These are phyloP conservation scores for Cecropterus lyciades DNA, from an alignment of 1,140 invertebrate species.

Conservation along the genomic window DNA sequence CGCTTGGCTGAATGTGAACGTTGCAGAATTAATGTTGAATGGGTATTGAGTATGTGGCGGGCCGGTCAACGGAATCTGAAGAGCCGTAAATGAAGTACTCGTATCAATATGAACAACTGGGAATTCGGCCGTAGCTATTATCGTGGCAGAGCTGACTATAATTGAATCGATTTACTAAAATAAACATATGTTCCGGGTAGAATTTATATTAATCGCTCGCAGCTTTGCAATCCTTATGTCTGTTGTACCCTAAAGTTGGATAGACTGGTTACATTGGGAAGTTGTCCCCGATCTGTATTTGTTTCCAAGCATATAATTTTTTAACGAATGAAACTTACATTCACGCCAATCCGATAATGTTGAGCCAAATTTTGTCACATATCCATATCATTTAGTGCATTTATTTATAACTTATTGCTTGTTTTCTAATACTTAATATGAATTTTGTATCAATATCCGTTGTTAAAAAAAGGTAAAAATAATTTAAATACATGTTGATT, in stretches of 20 bases:
- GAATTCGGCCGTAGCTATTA: constrained; percentile 69
- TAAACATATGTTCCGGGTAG: constrained; percentile 67
- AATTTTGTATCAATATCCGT: too few species aligned
- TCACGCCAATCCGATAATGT: too few species aligned
- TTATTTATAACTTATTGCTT: too few species aligned
- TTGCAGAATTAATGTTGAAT: constrained; percentile 63
- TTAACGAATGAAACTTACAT: not conserved
- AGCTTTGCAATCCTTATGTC: constrained; percentile 21
- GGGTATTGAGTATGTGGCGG: constrained; percentile 40
- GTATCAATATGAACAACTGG: constrained; percentile 61
- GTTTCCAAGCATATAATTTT: not conserved
- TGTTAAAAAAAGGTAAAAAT: too few species aligned
- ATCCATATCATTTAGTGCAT: too few species aligned
- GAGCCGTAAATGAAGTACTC: constrained; percentile 63
- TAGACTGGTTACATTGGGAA: not conserved
- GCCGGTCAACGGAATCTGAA: constrained; percentile 46
- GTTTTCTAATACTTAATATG: too few species aligned
- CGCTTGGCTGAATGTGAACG: constrained; percentile 51
- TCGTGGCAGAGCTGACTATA: constrained; percentile 64
- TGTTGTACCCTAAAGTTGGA: not conserved
- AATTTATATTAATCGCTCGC: constrained; percentile 59
- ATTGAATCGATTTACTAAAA: constrained; percentile 78
- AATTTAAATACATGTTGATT: too few species aligned
- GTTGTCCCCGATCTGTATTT: not conserved
- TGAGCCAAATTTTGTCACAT: too few species aligned